These are phyloP conservation scores for Lycocerus yunnanus DNA, from an alignment of 2,888 invertebrate genomes.

Conservation along the genomic window DNA sequence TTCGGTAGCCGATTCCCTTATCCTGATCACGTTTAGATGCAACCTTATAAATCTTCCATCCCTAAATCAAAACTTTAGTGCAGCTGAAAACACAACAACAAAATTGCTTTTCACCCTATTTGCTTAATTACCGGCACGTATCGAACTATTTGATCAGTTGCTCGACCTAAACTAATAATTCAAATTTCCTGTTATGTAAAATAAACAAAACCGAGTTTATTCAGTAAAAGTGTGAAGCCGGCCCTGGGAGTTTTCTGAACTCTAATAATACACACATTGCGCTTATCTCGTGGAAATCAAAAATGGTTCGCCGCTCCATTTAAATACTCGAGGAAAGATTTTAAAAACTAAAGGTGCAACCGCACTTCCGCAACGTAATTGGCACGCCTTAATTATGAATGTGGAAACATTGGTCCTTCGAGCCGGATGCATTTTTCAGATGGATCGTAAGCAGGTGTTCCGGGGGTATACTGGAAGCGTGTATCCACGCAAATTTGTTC, in stretches of 20 bases:
- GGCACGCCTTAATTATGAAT: neutral
- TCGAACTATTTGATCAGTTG: neutral
- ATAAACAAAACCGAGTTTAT: neutral
- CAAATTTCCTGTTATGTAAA: neutral
- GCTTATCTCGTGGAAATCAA: neutral
- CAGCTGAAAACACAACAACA: neutral
- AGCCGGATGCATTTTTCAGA: neutral
- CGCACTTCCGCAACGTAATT: neutral
- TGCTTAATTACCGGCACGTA: neutral
- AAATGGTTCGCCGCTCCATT: neutral
- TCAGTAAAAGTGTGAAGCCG: neutral
- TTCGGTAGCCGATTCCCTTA: neutral
- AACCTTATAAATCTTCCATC: neutral
- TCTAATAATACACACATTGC: neutral
- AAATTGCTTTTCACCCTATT: neutral
- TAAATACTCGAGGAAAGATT: neutral
- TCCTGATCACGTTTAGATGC: neutral
- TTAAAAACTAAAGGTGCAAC: neutral
- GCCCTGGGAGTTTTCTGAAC: neutral
- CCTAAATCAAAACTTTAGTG: neutral
- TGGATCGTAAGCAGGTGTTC: neutral
- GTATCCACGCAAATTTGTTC: neutral
- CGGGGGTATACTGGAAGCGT: neutral
- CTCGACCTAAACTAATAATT: neutral
- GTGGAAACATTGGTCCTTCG: neutral